Evolutionary conservation across 2,888 invertebrate species (phyloP).

Genomic region (Tanytarsus gracilentus): DNA sequence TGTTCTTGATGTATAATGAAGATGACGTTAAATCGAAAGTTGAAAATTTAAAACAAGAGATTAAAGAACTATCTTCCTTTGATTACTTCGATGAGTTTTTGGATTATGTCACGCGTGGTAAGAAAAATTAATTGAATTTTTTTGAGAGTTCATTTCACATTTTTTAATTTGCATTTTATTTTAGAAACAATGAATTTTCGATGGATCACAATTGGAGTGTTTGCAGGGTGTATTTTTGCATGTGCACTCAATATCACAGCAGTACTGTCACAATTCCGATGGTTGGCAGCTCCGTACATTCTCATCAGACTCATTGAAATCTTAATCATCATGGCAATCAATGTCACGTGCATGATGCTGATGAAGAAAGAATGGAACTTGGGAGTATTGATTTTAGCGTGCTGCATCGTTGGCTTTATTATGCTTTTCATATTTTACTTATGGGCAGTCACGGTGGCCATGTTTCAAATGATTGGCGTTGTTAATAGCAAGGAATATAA

Average conservation of each 20-base stretch:
- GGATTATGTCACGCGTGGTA: not conserved
- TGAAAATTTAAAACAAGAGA: not conserved
- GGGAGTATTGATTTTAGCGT: not conserved
- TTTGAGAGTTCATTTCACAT: too few species aligned
- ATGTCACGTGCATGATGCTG: slow-evolving; percentile 13
- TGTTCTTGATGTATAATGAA: not conserved
- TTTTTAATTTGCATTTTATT: not conserved
- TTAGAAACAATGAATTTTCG: slow-evolving; percentile 6
- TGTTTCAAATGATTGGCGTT: slow-evolving; percentile 14
- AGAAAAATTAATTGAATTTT: too few species aligned
- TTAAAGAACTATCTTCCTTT: not conserved
- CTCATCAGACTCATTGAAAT: not conserved
- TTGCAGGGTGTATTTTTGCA: not conserved
- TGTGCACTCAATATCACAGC: slow-evolving; percentile 4
- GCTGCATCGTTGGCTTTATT: not conserved
- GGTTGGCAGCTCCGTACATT: slow-evolving; percentile 1
- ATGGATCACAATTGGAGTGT: not conserved
- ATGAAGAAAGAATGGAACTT: slow-evolving; percentile 17
- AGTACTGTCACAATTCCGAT: not conserved
- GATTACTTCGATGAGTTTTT: not conserved
- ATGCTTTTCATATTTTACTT: slow-evolving; percentile 4
- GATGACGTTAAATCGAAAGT: not conserved
- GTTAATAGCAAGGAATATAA: slow-evolving; percentile 3
- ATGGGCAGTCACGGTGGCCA: not conserved
- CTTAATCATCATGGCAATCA: not conserved